Conservation (phyloP, 2,888 invertebrate species). For the Tetragonisca angustula region DNA sequence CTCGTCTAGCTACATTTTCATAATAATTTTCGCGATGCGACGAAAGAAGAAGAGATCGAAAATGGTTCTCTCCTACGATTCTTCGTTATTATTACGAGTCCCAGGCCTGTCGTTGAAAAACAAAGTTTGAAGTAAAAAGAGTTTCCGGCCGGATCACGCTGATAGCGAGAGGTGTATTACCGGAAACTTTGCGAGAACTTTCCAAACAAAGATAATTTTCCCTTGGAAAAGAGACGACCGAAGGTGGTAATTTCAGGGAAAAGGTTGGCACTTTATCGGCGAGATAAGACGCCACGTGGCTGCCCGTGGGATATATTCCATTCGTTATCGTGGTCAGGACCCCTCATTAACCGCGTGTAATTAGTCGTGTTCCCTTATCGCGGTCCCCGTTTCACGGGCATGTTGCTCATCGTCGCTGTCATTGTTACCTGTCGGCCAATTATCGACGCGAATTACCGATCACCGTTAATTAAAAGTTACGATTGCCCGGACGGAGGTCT, state of each 20-base stretch:
- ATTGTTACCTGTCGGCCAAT: conserved; percentile 62
- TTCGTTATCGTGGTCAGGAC: conserved; percentile 52
- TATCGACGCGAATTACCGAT: conserved; percentile 72
- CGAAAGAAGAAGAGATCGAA: not conserved
- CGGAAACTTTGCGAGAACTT: conserved; percentile 3
- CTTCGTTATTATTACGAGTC: not conserved
- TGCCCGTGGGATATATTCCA: conserved; percentile 22
- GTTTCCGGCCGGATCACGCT: not conserved
- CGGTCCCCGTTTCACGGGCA: conserved; percentile 42
- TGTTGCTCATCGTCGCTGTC: conserved; percentile 33
- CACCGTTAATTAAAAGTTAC: conserved; percentile 73
- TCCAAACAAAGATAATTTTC: conserved; percentile 8
- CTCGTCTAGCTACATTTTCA: not conserved
- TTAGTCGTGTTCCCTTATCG: conserved; percentile 64
- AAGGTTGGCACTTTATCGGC: not conserved
- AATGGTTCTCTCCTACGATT: rapidly evolving
- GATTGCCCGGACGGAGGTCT: conserved; percentile 20
- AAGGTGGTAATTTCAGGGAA: conserved; percentile 16
- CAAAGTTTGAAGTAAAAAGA: not conserved
- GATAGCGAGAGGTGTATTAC: not conserved
- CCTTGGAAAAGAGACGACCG: not conserved
- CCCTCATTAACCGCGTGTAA: conserved; percentile 64
- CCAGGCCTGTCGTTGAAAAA: not conserved
- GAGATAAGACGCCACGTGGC: conserved; percentile 60
- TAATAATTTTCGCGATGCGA: not conserved